phyloP scores from a whole-genome alignment of 2,888 invertebrate species.

The Diaperis boleti region DNA sequence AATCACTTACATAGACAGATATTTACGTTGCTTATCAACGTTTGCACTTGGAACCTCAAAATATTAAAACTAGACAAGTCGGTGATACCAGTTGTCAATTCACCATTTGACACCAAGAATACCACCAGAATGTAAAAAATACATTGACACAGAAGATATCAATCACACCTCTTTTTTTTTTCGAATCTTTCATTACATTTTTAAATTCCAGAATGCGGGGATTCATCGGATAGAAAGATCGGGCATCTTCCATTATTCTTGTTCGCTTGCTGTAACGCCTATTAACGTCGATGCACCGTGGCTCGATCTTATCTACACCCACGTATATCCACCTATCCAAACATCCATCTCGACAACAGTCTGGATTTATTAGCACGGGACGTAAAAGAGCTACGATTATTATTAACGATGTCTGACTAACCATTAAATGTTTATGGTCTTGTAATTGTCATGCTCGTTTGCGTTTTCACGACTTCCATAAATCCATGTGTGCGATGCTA shows the following conservation, averaged over 20 bases:
- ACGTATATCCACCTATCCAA: constrained; percentile 30
- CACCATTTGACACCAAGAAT: too few relatives aligned
- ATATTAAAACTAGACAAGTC: too few relatives aligned
- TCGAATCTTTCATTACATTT: not conserved
- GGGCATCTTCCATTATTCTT: constrained; percentile 33
- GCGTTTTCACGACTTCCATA: constrained; percentile 25
- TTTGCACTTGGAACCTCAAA: too few relatives aligned
- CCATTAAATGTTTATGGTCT: constrained; percentile 29
- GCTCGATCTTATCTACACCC: constrained; percentile 36
- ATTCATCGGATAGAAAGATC: constrained; percentile 11
- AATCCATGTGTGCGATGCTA: constrained; percentile 20
- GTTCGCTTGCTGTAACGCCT: constrained; percentile 36
- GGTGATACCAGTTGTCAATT: too few relatives aligned
- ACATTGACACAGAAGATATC: too few relatives aligned
- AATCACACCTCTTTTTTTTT: too few relatives aligned
- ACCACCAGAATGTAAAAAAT: too few relatives aligned
- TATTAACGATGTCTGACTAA: constrained; percentile 21
- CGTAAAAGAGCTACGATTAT: constrained; percentile 29
- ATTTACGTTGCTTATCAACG: too few relatives aligned
- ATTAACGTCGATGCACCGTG: constrained; percentile 29
- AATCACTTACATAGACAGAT: too few relatives aligned
- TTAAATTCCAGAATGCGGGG: not conserved
- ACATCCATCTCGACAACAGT: constrained; percentile 17
- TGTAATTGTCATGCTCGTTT: constrained; percentile 26
- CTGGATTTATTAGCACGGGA: constrained; percentile 28